Conservation (phyloP, 2,797 vertebrate species). For the Notoglanidium macrostoma region DNA sequence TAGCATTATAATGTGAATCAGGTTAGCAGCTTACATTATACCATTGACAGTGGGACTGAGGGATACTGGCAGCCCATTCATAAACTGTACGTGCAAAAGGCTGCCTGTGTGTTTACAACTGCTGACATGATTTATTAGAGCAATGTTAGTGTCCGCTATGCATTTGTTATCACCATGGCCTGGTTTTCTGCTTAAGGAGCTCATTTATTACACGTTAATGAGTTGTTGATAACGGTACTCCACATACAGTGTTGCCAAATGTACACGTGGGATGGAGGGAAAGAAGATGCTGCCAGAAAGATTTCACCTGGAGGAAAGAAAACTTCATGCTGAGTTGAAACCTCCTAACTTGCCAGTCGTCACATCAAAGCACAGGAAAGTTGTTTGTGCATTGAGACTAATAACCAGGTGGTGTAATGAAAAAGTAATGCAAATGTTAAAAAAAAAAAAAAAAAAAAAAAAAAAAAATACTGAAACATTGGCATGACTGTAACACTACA, state of each 20-base stretch:
- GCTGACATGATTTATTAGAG: conserved; percentile 66
- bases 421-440: conserved; percentile 11
- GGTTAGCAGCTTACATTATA: conserved; percentile 49
- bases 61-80: conserved; percentile 54
- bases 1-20: neutral
- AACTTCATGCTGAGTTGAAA: conserved; percentile 20
- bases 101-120: conserved; percentile 51
- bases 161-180: conserved; percentile 63
- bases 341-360: neutral
- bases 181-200: conserved; percentile 59
- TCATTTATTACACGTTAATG: conserved; percentile 71
- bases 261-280: conserved; percentile 33
- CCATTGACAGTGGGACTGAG: conserved; percentile 38
- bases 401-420: conserved; percentile 11
- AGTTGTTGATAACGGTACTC: conserved; percentile 65
- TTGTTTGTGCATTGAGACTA: neutral
- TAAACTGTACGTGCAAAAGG: conserved; percentile 37
- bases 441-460: neutral
- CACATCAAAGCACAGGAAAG: neutral
- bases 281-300: conserved; percentile 38
- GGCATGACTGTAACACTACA: conserved; percentile 5
- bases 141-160: conserved; percentile 48
- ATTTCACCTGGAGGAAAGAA: conserved; percentile 11
- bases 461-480: too few species aligned
- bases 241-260: conserved; percentile 55